These are phyloP conservation scores for Mantis religiosa DNA, from an alignment of 2,888 invertebrate species.

Conservation along the genomic window DNA sequence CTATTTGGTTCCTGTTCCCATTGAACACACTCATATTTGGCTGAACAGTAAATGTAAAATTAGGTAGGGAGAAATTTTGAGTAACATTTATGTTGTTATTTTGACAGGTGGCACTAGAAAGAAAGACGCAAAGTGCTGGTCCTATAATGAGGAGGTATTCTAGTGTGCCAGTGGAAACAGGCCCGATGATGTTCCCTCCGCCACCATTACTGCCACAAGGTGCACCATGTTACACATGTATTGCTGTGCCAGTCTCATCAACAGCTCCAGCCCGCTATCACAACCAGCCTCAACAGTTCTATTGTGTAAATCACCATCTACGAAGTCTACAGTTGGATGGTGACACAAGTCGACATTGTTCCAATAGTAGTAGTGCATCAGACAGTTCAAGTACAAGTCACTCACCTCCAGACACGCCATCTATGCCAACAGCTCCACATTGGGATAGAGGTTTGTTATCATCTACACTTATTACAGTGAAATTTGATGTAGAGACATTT, in stretches of 20 bases:
- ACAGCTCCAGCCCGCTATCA: constrained; percentile 15
- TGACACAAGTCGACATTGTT: constrained; percentile 49
- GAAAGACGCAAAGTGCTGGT: constrained; percentile 15
- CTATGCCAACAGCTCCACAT: constrained; percentile 21
- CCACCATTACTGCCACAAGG: constrained; percentile 39
- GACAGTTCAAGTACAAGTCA: constrained; percentile 50
- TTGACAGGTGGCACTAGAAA: constrained; percentile 5
- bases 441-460: constrained; percentile 27
- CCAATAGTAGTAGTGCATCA: constrained; percentile 50
- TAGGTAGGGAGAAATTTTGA: too few relatives aligned
- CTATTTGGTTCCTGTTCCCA: too few relatives aligned
- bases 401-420: constrained; percentile 54
- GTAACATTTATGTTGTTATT: neutral
- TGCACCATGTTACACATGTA: constrained; percentile 41
- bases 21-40: too few relatives aligned
- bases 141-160: constrained; percentile 2
- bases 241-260: constrained; percentile 40
- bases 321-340: constrained; percentile 49
- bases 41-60: too few relatives aligned
- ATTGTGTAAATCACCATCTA: constrained; percentile 46
- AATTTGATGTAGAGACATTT: too few relatives aligned
- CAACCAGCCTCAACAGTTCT: constrained; percentile 40
- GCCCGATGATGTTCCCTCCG: constrained; percentile 41
- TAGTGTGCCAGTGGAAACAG: neutral
- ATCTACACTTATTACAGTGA: too few relatives aligned